Evolutionary conservation across 1,140 invertebrate genomes (phyloP).

Genomic region (Hyposmocoma kahamanoa): DNA sequence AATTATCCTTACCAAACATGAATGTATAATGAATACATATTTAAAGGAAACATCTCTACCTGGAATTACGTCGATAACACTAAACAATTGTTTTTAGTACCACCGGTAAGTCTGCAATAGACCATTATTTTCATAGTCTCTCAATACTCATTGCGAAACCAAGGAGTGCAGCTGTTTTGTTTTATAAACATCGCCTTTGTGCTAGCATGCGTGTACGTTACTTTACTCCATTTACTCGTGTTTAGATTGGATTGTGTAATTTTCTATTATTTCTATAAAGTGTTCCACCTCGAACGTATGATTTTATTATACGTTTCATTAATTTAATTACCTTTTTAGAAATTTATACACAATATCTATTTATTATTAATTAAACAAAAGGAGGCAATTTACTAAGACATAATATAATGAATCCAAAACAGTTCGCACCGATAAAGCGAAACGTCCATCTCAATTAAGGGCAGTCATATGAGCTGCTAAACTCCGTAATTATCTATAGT

Average conservation of each 20-base stretch:
- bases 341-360: no score
- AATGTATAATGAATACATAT: no score
- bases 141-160: conserved; percentile 27
- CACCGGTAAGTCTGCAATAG: conserved; percentile 24
- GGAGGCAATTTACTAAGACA: no score
- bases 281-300: no score
- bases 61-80: no score
- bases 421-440: conserved; percentile 15
- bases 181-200: conserved; percentile 66
- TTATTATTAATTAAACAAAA: no score
- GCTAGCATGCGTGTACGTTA: conserved; percentile 27
- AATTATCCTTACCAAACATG: no score
- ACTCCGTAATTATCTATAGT: conserved; percentile 61
- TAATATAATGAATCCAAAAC: no score
- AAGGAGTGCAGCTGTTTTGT: conserved; percentile 42
- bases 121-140: conserved; percentile 36
- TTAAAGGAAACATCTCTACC: no score
- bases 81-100: conserved; percentile 23
- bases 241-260: conserved; percentile 22
- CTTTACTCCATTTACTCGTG: conserved; percentile 33
- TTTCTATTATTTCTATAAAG: conserved; percentile 21
- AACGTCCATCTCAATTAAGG: conserved; percentile 53
- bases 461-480: conserved; percentile 34
- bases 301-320: no score
- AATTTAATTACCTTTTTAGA: no score